phyloP scores from a whole-genome alignment of 2,113 vertebrate genomes.

The Corynorhinus townsendii region DNA sequence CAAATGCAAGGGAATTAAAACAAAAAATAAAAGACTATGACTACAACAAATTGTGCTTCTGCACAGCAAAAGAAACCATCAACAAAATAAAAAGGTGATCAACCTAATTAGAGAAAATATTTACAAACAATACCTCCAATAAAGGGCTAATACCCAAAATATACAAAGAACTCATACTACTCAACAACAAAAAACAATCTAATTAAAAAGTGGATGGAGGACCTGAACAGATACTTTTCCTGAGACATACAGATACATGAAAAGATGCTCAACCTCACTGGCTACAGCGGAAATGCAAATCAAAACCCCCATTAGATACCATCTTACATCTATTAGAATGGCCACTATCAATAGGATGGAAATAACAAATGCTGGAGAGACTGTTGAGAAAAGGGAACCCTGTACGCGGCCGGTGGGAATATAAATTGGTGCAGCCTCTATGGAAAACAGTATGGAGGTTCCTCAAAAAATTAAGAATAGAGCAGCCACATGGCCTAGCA shows the following conservation, averaged over 20 bases:
- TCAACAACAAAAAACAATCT: neutral
- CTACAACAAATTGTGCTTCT: neutral
- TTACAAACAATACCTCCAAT: neutral
- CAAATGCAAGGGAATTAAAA: neutral
- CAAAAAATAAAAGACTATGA: neutral
- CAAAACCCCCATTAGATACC: neutral
- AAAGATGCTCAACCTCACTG: neutral
- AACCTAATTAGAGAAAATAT: neutral
- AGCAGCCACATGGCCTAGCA: neutral
- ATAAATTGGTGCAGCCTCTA: neutral
- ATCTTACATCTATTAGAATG: neutral
- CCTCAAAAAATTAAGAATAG: neutral
- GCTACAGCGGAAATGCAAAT: neutral
- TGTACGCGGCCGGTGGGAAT: neutral
- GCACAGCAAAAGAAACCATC: neutral
- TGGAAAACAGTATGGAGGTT: neutral
- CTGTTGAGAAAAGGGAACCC: neutral
- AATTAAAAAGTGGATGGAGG: neutral
- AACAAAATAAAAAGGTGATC: neutral
- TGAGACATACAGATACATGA: neutral
- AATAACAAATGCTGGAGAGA: neutral
- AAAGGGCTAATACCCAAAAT: neutral
- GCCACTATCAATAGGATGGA: neutral
- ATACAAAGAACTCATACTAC: neutral
- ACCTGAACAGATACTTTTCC: neutral